Base-by-base conservation (phyloP, 2,113 vertebrate species). In the Struthio camelus region DNA sequence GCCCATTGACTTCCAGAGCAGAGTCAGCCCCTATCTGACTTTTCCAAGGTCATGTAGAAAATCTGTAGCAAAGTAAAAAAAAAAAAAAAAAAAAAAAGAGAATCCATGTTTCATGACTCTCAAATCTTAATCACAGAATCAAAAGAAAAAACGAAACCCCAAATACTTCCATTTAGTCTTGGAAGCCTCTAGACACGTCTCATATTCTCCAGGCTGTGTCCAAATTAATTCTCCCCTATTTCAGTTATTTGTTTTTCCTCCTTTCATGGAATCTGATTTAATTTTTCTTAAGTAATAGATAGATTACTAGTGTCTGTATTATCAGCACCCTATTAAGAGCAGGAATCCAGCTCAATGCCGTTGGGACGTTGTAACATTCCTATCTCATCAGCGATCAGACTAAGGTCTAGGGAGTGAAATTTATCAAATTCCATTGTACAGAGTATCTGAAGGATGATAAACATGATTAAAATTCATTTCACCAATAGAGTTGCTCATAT, bases 381-480 rank as follows among this genome's bases (percentile, higher is more conserved):
- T 97, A 96, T 97, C 96, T 93, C 93, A 95, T 92, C 95, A 92
- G 56, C 4, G 10, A 97, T 96, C 97, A 92, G 86, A 91, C 92
- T 87, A 56, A 94, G 92, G 95, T 96, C 93, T 80, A 95, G 81
- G 61, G 94, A 97, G 94, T 93, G 90, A 93, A 97, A 97, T 97
- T 97, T 96, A 96, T 97, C 96, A 97, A 94, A 91, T 91, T 84
- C 94, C 89, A 93, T 65, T 94, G 83, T 93, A 95, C 84, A 89
- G 75, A 91, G 40, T 95, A 96, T 92, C 92, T 93, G 90, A 89
- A 95, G 94, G 90, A 95, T 95, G 96, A 94, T 97, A 97, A 97
- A 96, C 92, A 78, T 91, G 93, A 94, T 96, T 97, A 94, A 97
- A 95, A 97, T 97, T 97, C 93, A 96, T 94, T 97, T 95, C 93